phyloP scores from a whole-genome alignment of 2,113 vertebrate genomes.

The Oriolus oriolus region DNA sequence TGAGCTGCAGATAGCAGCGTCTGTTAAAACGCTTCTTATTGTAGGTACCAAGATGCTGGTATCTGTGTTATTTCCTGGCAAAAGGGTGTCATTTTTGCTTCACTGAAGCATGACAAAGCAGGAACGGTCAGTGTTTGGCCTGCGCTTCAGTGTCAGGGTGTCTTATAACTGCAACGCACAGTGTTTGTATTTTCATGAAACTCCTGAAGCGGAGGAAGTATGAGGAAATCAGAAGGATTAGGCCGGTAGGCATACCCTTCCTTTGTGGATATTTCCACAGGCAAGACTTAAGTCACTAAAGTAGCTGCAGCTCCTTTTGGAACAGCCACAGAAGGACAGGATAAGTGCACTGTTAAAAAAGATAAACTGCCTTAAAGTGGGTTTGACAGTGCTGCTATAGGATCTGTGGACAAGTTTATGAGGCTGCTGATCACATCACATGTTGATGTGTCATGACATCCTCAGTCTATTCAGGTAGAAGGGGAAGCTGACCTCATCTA shows the following conservation, averaged over 20 bases:
- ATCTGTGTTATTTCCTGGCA: neutral
- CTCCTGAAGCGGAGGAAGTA: neutral
- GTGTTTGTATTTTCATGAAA: neutral
- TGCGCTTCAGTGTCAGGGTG: neutral
- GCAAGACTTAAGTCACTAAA: neutral
- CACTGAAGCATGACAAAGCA: slow-evolving; percentile 28
- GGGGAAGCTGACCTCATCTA: neutral
- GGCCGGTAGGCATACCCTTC: neutral
- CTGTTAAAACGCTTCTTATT: neutral
- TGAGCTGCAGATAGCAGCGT: neutral
- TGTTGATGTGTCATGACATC: neutral
- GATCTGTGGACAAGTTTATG: neutral
- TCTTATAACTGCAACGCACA: neutral
- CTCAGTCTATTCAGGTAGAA: neutral
- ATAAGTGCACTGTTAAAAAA: neutral
- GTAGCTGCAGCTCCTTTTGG: neutral
- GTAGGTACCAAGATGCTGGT: neutral
- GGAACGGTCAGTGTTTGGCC: neutral
- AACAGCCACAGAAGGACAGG: neutral
- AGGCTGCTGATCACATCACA: no score
- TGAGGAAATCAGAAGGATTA: neutral
- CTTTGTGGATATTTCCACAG: neutral
- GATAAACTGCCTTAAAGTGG: neutral
- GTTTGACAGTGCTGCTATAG: neutral
- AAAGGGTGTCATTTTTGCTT: slow-evolving; percentile 15